phyloP scores from a whole-genome alignment of 2,888 invertebrate genomes.

The Eristalis pertinax region DNA sequence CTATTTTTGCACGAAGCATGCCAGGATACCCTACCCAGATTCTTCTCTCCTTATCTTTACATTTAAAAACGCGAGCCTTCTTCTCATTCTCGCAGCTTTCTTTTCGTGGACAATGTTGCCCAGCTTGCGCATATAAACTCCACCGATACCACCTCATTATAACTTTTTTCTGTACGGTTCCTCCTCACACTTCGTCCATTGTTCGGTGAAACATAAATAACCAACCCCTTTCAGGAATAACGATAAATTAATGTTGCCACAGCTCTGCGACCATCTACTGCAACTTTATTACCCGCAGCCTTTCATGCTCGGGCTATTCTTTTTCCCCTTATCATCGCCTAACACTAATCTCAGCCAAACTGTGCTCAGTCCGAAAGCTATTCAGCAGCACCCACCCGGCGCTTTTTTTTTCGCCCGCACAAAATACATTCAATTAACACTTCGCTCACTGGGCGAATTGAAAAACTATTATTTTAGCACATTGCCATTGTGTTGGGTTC shows the following conservation, averaged over 20 bases:
- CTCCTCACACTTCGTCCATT: too few relatives aligned
- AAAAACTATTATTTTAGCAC: slow-evolving; percentile 42
- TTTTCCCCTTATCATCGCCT: neutral
- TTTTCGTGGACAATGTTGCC: too few relatives aligned
- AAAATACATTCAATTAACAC: slow-evolving; percentile 49
- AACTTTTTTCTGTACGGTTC: too few relatives aligned
- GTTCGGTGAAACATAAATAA: too few relatives aligned
- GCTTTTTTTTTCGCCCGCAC: slow-evolving; percentile 2
- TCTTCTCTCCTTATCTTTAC: too few relatives aligned
- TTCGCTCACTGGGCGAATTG: slow-evolving; percentile 14
- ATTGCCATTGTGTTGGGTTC: slow-evolving; percentile 1
- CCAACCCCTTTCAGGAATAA: too few relatives aligned
- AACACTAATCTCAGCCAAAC: neutral
- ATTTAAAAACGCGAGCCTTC: too few relatives aligned
- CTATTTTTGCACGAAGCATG: too few relatives aligned
- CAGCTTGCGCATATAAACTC: too few relatives aligned
- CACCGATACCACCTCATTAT: too few relatives aligned
- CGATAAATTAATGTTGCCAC: neutral
- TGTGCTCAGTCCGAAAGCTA: neutral
- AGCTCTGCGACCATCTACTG: neutral
- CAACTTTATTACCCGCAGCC: neutral
- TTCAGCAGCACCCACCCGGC: neutral
- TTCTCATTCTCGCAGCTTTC: too few relatives aligned
- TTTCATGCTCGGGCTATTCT: neutral
- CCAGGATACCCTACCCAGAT: too few relatives aligned